Evolutionary conservation across 2,888 invertebrate species (phyloP).

Genomic region (Pyrochroa serraticornis): DNA sequence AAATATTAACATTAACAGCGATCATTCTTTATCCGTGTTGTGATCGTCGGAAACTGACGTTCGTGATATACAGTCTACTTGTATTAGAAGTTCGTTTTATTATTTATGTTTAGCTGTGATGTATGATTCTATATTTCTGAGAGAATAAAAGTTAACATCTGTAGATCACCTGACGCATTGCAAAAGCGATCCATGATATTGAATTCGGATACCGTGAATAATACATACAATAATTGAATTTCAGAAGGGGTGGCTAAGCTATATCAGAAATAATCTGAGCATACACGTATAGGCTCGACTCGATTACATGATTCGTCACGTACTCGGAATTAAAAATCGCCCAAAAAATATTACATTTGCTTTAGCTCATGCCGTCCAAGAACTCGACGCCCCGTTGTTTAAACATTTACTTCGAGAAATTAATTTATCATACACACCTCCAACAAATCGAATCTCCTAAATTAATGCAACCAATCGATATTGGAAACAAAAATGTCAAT

Average conservation of each 20-base stretch:
- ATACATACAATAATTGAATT: conserved; percentile 39
- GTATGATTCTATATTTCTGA: conserved; percentile 39
- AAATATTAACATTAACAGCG: conserved; percentile 37
- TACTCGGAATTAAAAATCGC: conserved; percentile 37
- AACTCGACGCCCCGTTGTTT: conserved; percentile 11
- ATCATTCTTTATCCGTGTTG: conserved; percentile 34
- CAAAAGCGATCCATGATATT: conserved; percentile 35
- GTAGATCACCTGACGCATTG: conserved; percentile 36
- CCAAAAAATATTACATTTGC: conserved; percentile 33
- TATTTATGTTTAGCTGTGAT: conserved; percentile 40
- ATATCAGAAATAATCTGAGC: conserved; percentile 37
- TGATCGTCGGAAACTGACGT: conserved; percentile 32
- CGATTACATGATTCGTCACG: conserved; percentile 38
- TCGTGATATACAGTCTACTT: conserved; percentile 37
- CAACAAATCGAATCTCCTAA: neutral
- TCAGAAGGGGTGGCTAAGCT: conserved; percentile 30
- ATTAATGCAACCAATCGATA: neutral
- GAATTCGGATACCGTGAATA: conserved; percentile 37
- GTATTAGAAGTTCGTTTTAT: conserved; percentile 39
- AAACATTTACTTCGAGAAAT: conserved; percentile 20
- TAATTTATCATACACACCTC: conserved; percentile 8
- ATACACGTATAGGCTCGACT: conserved; percentile 31
- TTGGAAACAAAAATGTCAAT: neutral
- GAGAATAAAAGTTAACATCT: conserved; percentile 39
- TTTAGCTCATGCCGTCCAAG: conserved; percentile 13